These are phyloP conservation scores for Prionailurus bengalensis DNA, from an alignment of 2,113 vertebrate genomes.

Conservation along the genomic window DNA sequence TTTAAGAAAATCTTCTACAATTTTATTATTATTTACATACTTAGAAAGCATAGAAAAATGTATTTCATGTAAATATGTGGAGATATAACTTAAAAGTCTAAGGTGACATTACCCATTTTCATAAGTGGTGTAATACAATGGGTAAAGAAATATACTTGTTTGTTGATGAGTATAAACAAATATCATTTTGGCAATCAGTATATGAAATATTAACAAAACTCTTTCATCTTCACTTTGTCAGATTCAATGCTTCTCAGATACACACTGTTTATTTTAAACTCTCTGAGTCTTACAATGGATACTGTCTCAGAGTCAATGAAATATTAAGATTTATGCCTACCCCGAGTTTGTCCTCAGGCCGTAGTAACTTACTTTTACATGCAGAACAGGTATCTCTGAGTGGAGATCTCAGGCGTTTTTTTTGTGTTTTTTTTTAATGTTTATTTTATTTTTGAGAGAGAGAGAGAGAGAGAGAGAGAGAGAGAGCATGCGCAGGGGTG, in stretches of 20 bases:
- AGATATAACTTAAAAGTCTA: not conserved
- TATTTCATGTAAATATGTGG: not conserved
- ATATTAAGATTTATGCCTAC: not conserved
- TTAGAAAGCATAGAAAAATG: not conserved
- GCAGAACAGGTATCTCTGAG: not conserved
- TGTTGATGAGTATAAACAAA: not conserved
- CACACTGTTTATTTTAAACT: not conserved
- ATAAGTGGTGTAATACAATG: not conserved
- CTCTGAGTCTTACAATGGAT: not conserved
- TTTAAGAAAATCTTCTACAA: not conserved
- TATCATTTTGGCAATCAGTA: slow-evolving; percentile 5
- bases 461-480: too few relatives aligned
- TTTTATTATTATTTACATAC: not conserved
- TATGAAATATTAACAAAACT: not conserved
- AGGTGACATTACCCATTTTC: not conserved
- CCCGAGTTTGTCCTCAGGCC: not conserved
- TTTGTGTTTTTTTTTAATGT: too few relatives aligned
- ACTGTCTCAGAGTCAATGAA: not conserved
- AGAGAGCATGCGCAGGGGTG: too few relatives aligned
- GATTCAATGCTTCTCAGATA: not conserved
- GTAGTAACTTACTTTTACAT: not conserved
- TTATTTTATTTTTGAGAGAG: too few relatives aligned
- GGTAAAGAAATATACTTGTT: not conserved
- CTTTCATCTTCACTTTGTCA: not conserved
- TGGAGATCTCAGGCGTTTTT: not conserved